A percentile compares a stretch with the other conserved stretches of the same genome.
Evolutionary conservation across 2,113 vertebrate genomes (phyloP).

Genomic region (Seriola aureovittata): DNA sequence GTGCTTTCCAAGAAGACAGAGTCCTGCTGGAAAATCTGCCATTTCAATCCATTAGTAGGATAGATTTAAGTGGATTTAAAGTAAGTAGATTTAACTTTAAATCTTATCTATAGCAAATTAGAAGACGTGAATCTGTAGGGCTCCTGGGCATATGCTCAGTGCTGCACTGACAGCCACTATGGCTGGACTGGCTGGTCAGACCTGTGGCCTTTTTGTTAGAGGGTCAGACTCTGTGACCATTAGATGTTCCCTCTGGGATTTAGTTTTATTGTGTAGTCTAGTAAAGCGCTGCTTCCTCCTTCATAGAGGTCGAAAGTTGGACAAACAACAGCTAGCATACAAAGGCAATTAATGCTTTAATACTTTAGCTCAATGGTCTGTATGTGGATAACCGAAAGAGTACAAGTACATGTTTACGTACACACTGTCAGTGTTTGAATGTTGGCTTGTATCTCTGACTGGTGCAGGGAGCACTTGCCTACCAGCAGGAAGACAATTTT

Average conservation of each 20-base stretch:
- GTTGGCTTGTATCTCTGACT: background rate
- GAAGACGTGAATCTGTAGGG: background rate
- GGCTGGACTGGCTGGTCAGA: slow-evolving; percentile 6
- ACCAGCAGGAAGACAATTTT: background rate
- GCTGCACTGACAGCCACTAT: background rate
- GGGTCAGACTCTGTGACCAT: slow-evolving; percentile 10
- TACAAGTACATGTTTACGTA: background rate
- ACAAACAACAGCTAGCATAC: background rate
- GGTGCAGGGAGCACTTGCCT: background rate
- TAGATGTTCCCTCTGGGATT: slow-evolving; percentile 42
- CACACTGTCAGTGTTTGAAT: background rate
- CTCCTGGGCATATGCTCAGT: background rate
- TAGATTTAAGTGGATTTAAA: slow-evolving; percentile 24
- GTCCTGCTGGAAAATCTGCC: slow-evolving; percentile 6
- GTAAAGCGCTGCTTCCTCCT: slow-evolving; percentile 16
- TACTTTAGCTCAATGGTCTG: background rate
- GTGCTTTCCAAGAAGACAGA: background rate
- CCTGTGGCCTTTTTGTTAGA: slow-evolving; percentile 24
- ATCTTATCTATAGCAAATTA: slow-evolving; percentile 11
- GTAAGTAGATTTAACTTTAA: slow-evolving; percentile 9
- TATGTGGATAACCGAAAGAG: background rate
- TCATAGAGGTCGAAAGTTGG: slow-evolving; percentile 37
- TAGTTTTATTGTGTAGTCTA: slow-evolving; percentile 31
- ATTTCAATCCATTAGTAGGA: background rate
- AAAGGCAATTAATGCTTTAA: background rate